phyloP scores from a whole-genome alignment of 2,797 vertebrate species.

The Tokudaia muenninki region DNA sequence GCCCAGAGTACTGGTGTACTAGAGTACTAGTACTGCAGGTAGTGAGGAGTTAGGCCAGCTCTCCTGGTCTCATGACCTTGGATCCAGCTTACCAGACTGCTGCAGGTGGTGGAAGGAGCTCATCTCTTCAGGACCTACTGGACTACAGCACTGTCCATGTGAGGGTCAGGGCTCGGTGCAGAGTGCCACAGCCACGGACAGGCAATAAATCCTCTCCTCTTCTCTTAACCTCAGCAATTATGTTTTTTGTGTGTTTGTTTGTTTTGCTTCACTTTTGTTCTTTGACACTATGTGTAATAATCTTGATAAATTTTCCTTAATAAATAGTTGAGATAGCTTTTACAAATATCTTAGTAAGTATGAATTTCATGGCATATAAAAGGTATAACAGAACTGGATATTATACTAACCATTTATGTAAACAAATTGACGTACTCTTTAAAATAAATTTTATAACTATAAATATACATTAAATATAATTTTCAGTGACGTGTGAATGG shows the following conservation, averaged over 20 bases:
- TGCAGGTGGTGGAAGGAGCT: not conserved
- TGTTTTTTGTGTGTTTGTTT: not conserved
- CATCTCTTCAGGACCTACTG: not conserved
- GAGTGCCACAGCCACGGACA: not conserved
- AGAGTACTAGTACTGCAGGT: not conserved
- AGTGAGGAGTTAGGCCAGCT: not conserved
- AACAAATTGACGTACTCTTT: not conserved
- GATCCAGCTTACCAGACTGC: not conserved
- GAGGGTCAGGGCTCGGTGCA: not conserved
- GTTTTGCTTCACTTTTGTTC: not conserved
- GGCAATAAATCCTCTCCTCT: not conserved
- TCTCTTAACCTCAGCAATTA: not conserved
- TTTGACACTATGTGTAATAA: not conserved
- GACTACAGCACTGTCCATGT: not conserved
- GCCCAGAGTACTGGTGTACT: too few relatives aligned
- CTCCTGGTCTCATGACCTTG: not conserved
- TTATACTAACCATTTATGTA: not conserved
- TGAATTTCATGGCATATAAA: not conserved
- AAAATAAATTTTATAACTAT: not conserved
- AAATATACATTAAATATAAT: not conserved
- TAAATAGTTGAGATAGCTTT: slow-evolving; percentile 30
- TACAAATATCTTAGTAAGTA: not conserved
- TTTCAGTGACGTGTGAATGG: slow-evolving; percentile 1
- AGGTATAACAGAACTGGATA: not conserved
- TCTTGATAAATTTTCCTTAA: not conserved